Percentiles rank a stretch among this genome's conserved stretches.
Evolutionary conservation across 30 jellyfish, hydroid and myxozoan species (phyloP).

Genomic region (Morbakka virulenta): DNA sequence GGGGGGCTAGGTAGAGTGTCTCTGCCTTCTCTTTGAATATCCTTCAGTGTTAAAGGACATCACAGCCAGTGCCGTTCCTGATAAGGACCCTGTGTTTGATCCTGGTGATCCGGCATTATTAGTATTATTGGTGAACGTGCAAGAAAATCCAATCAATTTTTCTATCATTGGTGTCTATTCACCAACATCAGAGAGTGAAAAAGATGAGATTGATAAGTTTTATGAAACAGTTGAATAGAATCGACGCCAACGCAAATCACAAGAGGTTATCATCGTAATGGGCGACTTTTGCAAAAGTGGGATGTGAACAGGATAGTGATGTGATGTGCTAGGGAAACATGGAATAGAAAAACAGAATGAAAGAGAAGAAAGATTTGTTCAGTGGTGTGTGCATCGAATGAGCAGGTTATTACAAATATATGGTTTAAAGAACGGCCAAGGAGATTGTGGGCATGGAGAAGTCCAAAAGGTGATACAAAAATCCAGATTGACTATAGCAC

Average conservation of each 20-base stretch:
- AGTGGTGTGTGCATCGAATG: neutral
- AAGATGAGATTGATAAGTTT: neutral
- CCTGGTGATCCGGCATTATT: too few species aligned
- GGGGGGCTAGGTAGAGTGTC: too few species aligned
- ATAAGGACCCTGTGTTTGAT: too few species aligned
- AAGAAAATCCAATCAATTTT: neutral
- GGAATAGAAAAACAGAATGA: neutral
- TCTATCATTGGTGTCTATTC: neutral
- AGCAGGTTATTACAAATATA: neutral
- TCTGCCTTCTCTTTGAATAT: too few species aligned
- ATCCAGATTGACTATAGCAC: neutral
- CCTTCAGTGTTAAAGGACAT: too few species aligned
- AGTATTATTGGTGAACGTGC: neutral
- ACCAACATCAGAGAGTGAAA: slow-evolving; percentile 3
- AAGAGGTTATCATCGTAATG: slow-evolving; percentile 1
- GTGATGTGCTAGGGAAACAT: neutral
- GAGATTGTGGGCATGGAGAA: neutral
- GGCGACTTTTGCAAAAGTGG: neutral
- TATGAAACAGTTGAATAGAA: neutral
- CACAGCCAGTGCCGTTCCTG: too few species aligned
- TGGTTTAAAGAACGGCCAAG: neutral
- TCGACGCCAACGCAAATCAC: neutral
- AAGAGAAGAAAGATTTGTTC: neutral
- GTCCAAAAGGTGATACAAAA: neutral
- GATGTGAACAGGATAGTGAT: neutral